phyloP scores from a whole-genome alignment of 2,113 vertebrate species.

The Cranoglanis bouderius region DNA sequence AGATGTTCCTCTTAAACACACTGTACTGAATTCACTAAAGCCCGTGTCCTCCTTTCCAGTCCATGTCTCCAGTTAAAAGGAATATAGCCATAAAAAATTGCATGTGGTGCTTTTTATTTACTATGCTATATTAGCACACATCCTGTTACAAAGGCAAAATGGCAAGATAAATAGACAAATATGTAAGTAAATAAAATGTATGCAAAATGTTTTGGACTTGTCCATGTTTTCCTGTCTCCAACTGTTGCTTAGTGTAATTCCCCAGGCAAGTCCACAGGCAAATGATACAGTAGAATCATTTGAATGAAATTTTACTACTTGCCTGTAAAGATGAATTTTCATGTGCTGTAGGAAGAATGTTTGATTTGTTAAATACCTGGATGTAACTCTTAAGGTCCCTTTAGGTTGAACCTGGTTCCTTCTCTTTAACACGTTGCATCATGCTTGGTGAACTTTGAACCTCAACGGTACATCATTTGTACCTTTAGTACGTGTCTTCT shows the following conservation, averaged over 20 bases:
- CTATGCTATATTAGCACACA: not conserved
- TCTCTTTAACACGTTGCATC: not conserved
- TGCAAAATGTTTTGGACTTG: not conserved
- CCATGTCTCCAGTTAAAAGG: not conserved
- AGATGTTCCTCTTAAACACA: not conserved
- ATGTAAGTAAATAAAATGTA: not conserved
- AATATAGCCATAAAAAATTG: constrained; percentile 1
- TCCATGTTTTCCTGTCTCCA: not conserved
- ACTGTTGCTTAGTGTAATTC: not conserved
- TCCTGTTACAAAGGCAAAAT: constrained; percentile 5
- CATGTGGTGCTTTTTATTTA: not conserved
- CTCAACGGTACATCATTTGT: too few relatives aligned
- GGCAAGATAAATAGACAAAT: not conserved
- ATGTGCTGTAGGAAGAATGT: not conserved
- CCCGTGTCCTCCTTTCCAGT: not conserved
- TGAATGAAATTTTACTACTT: not conserved
- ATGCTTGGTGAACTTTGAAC: constrained; percentile 23
- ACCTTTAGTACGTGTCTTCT: too few relatives aligned
- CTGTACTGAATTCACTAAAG: not conserved
- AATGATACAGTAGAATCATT: constrained; percentile 2
- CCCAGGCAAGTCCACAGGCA: not conserved
- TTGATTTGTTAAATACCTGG: not conserved
- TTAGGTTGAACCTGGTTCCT: not conserved
- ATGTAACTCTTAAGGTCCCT: not conserved
- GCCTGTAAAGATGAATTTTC: not conserved